These are phyloP conservation scores for Phoenicopterus ruber DNA, from an alignment of 2,113 vertebrate species.

Conservation along the genomic window DNA sequence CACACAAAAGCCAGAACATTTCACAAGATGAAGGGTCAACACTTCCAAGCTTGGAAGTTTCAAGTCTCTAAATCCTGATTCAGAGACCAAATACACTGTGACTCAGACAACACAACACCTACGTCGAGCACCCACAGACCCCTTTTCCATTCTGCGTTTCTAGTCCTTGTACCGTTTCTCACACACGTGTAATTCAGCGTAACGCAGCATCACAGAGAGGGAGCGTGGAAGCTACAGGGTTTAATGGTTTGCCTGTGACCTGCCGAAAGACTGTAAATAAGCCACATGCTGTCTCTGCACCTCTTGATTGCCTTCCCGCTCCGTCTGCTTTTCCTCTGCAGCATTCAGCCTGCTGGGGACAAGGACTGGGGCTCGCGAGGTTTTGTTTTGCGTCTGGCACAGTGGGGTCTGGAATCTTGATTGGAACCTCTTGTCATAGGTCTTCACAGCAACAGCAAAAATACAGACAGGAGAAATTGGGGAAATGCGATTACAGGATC, in stretches of 20 bases:
- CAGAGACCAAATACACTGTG: background rate
- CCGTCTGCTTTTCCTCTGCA: background rate
- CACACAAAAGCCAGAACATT: background rate
- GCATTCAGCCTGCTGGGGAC: background rate
- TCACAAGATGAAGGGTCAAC: background rate
- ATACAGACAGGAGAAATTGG: background rate
- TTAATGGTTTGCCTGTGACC: background rate
- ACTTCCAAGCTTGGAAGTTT: background rate
- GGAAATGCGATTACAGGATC: background rate
- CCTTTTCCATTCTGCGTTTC: background rate
- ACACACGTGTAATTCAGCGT: background rate
- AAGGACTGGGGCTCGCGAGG: background rate
- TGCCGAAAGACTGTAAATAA: background rate
- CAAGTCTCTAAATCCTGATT: background rate
- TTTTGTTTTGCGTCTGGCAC: background rate
- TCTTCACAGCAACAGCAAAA: conserved; percentile 10
- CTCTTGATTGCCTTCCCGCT: background rate
- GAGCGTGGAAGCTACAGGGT: background rate
- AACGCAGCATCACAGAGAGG: background rate
- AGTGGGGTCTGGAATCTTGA: background rate
- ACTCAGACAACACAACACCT: background rate
- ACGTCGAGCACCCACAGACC: background rate
- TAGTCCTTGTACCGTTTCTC: background rate
- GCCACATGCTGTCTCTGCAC: background rate
- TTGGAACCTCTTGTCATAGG: background rate